Evolutionary conservation across 2,797 vertebrate genomes (phyloP), one percentile per base, ranked within the genome.

Genomic region (Cryptoblepharus egeriae): DNA sequence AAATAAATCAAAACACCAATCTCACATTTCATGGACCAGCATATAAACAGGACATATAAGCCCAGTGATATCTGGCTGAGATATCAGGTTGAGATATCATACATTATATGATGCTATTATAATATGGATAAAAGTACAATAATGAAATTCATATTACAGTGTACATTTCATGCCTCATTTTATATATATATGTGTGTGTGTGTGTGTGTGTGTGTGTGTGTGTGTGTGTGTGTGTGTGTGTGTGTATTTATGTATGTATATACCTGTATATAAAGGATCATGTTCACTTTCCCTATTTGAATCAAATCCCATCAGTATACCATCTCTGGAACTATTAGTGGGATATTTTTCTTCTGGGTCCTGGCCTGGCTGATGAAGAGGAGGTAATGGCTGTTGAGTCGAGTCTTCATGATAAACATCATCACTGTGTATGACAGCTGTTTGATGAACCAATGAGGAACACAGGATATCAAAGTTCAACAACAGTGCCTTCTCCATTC

Each of bases 181-280:
- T n/a, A n/a, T n/a, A n/a, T n/a, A 87, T 85, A 45, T 45, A 45
- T 45, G 5, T 45, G 42, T 45, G 5, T 5, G 5, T 45, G 42
- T 45, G n/a, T n/a, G n/a, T n/a, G n/a, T n/a, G n/a, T n/a, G n/a
- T n/a, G n/a, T n/a, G n/a, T n/a, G n/a, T n/a, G n/a, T n/a, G n/a
- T n/a, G n/a, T n/a, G n/a, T n/a, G n/a, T n/a, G n/a, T n/a, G n/a
- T n/a, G n/a, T 45, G 5, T 11, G 11, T 45, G 42, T 45, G 5
- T 11, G 11, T 45, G 11, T 45, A 45, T 45, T 45, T 45, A 5
- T 5, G 5, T 5, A 45, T 5, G 11, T 82, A 89, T 75, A 84
- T 84, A 88, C 73, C 49, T 93, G 85, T 32, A 77, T 74, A 37
- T 42, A 84, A 69, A 83, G 77, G 60, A 2, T 85, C 42, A 78